Evolutionary conservation across 2,113 vertebrate species (phyloP).

Genomic region (Brachypteracias leptosomus): DNA sequence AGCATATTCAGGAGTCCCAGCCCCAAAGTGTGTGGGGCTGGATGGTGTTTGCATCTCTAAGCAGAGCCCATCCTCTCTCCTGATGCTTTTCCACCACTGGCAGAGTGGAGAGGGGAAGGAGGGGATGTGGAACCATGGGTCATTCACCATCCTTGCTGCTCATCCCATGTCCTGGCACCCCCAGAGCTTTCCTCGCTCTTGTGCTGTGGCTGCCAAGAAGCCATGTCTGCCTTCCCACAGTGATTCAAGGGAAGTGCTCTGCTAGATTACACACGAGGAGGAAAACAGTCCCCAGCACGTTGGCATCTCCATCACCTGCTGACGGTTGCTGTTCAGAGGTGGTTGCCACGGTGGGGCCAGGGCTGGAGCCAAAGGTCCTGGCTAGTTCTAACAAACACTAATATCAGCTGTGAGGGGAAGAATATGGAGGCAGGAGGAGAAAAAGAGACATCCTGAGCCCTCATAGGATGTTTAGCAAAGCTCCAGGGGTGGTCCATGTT

Average conservation of each 20-base stretch:
- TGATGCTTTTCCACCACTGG: rapidly evolving
- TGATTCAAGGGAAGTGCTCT: background rate
- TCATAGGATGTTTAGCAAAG: background rate
- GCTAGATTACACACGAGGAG: background rate
- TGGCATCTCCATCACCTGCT: background rate
- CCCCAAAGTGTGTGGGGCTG: background rate
- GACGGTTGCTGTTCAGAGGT: background rate
- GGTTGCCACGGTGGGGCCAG: background rate
- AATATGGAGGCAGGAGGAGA: background rate
- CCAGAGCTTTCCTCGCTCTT: background rate
- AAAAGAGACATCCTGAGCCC: background rate
- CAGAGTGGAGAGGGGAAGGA: background rate
- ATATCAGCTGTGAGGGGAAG: background rate
- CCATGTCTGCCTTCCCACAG: rapidly evolving
- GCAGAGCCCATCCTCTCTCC: background rate
- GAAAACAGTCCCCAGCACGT: background rate
- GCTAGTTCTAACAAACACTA: background rate
- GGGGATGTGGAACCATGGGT: background rate
- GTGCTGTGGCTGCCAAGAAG: background rate
- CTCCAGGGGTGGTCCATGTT: background rate
- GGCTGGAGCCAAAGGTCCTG: background rate
- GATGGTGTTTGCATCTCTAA: background rate
- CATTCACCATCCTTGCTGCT: background rate
- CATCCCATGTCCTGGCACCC: background rate
- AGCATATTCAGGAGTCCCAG: background rate